Conservation (phyloP, 2,113 vertebrate species). For the Irena cyanogastra region DNA sequence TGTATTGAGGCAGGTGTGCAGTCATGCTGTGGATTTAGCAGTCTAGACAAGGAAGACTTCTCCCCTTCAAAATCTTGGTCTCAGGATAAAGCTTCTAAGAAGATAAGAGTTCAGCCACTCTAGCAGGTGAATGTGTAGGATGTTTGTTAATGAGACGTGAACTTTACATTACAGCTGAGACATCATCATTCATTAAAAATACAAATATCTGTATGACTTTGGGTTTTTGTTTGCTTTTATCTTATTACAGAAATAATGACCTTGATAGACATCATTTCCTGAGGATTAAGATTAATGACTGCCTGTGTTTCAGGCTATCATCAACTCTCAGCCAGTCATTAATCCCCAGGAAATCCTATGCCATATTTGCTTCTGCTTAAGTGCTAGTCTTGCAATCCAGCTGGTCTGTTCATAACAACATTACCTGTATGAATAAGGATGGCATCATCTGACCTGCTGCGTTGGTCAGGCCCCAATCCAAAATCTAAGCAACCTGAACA, state of each 20-base stretch:
- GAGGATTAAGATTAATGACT: conserved; percentile 55
- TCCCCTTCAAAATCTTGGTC: background rate
- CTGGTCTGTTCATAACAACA: background rate
- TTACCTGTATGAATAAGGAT: background rate
- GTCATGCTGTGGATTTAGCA: background rate
- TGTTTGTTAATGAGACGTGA: background rate
- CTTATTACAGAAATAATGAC: conserved; percentile 47
- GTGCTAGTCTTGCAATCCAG: conserved; percentile 20
- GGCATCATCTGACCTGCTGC: background rate
- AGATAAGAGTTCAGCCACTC: background rate
- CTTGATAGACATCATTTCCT: conserved; percentile 34
- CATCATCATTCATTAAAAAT: background rate
- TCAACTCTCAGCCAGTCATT: conserved; percentile 47
- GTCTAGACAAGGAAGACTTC: background rate
- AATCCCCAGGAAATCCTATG: conserved; percentile 61
- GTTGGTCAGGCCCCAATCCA: background rate
- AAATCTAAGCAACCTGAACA: background rate
- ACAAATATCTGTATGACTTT: background rate
- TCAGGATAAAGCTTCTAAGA: background rate
- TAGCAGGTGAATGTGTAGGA: background rate
- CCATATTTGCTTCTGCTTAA: conserved; percentile 58
- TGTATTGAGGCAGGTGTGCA: background rate
- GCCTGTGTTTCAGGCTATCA: conserved; percentile 43
- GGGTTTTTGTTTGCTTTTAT: background rate
- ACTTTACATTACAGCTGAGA: background rate